phyloP scores from a whole-genome alignment of 2,797 vertebrate genomes.

The Sebastes baramenuke region DNA sequence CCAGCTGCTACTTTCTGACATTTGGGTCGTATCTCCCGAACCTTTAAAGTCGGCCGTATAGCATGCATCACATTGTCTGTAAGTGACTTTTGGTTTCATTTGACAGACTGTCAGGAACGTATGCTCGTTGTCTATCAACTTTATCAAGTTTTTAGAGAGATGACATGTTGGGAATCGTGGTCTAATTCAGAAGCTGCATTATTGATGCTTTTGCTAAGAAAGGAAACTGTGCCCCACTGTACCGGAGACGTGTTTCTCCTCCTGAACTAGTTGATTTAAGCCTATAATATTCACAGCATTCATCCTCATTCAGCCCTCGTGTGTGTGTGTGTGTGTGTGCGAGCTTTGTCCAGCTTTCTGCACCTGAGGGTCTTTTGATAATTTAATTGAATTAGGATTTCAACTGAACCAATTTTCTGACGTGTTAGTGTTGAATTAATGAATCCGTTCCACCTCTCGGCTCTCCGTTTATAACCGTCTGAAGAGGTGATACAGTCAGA shows the following conservation, averaged over 20 bases:
- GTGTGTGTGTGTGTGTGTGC: background rate
- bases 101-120: conserved; percentile 7
- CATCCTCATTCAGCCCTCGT: background rate
- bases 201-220: conserved; percentile 15
- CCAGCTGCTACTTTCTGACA: background rate
- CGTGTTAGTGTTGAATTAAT: background rate
- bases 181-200: conserved; percentile 10
- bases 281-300: background rate
- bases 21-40: background rate
- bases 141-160: background rate
- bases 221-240: background rate
- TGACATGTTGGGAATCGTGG: background rate
- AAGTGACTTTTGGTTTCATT: background rate
- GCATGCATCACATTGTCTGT: background rate
- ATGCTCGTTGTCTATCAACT: background rate
- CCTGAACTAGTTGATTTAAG: background rate
- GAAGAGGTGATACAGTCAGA: background rate
- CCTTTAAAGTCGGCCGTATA: background rate
- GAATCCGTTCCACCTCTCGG: background rate
- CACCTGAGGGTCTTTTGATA: background rate
- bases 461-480: background rate
- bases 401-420: background rate
- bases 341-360: background rate
- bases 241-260: background rate
- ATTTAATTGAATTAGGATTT: conserved; percentile 3